Base-by-base conservation (phyloP, 2,888 invertebrate genomes). In the Drosophila niveifrons region DNA sequence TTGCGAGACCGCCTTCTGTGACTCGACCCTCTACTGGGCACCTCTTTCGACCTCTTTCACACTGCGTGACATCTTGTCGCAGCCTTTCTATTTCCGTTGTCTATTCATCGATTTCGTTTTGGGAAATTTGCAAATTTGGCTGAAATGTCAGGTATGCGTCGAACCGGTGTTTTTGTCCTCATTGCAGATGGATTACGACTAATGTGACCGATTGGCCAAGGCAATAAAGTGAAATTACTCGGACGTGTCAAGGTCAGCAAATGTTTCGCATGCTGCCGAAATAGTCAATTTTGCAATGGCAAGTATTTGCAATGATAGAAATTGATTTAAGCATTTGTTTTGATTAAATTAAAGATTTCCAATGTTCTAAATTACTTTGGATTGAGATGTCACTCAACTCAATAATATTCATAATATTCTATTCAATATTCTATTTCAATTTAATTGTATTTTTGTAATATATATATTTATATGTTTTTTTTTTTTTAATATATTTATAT, bases 121-220 rank as follows among this genome's bases (percentile, higher is more conserved):
- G 78, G 85, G 77, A 86, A 82, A 75, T 79, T 87, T 65, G 75
- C 76, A 64, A 83, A 65, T 82, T 76, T 78, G 48, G 61, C 74
- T 4, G 62, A 80, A 82, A 75, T 71, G 78, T 81, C 90, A 90
- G 91, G 91, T 90, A 90, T 69, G 63, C 36, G n/a, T 47, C 29
- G 50, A 9, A 44, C 59, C 62, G 48, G 43, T 63, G 66, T 65
- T 67, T 50, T 65, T 73, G 61, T 66, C 52, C 62, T 46, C 72
- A 64, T 65, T 80, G 82, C 88, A 82, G 88, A 86, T 83, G 89
- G 90, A 90, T 90, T 89, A 84, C 82, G 72, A 31, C 63, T 73
- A 78, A 85, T 83, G 79, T 71, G 70, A 75, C 55, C 75, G 77
- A 90, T 86, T 82, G 86, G 80, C 75, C 73, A 75, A 58, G 90